A percentile compares a stretch with the other conserved stretches of the same genome.
phyloP scores from a whole-genome alignment of 1,140 invertebrate species.

The Drosophila fuyamai region DNA sequence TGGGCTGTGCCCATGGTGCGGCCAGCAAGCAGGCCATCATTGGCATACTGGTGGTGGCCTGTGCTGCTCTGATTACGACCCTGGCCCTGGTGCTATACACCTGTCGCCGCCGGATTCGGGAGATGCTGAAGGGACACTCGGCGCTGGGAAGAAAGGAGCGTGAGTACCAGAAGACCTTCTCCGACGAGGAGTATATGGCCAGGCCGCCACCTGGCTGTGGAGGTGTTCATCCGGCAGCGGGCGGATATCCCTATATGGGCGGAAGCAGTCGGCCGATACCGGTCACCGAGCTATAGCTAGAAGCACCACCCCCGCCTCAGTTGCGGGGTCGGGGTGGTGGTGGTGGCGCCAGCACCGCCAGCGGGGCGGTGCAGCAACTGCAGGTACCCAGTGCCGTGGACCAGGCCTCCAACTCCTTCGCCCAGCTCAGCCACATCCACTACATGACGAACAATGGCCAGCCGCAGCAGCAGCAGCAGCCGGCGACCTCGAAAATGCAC shows the following conservation, averaged over 20 bases:
- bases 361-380: conserved; percentile 64
- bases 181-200: conserved; percentile 93
- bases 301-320: conserved; percentile 85
- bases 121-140: conserved; percentile 92
- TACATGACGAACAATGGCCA: conserved; percentile 76
- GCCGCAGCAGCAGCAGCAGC: not conserved
- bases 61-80: conserved; percentile 88
- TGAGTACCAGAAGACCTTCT: conserved; percentile 94
- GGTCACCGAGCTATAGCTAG: conserved; percentile 97
- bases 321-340: conserved; percentile 73
- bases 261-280: conserved; percentile 90
- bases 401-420: conserved; percentile 76
- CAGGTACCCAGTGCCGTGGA: conserved; percentile 74
- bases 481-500: conserved; percentile 41
- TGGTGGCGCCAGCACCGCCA: conserved; percentile 41
- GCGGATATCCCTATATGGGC: conserved; percentile 64
- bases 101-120: conserved; percentile 90
- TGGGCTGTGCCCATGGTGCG: conserved; percentile 91
- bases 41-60: conserved; percentile 89
- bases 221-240: conserved; percentile 55
- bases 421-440: conserved; percentile 84
- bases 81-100: conserved; percentile 90
- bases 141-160: conserved; percentile 92
- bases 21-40: conserved; percentile 91
- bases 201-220: conserved; percentile 84